phyloP scores from a whole-genome alignment of 2,888 invertebrate species.

The Synanthedon tipuliformis region DNA sequence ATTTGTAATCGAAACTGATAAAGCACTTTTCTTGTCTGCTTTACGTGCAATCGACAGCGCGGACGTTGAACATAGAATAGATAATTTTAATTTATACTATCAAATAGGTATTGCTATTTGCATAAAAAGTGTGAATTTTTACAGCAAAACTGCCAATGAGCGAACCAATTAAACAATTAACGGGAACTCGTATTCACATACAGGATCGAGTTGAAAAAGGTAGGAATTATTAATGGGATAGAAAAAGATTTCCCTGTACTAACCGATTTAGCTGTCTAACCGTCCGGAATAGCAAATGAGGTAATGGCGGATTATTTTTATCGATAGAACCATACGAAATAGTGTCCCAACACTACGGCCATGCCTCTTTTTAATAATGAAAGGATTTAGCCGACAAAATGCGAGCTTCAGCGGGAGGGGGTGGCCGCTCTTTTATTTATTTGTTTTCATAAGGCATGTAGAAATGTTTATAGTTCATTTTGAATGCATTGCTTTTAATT shows the following conservation, averaged over 20 bases:
- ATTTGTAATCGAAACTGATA: too few relatives aligned
- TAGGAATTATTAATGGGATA: constrained; percentile 11
- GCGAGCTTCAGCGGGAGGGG: constrained; percentile 19
- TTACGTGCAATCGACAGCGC: too few relatives aligned
- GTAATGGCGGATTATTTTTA: constrained; percentile 17
- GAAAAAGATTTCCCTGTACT: constrained; percentile 40
- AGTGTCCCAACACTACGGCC: constrained; percentile 31
- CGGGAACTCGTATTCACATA: constrained; percentile 4
- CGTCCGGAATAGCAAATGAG: constrained; percentile 26
- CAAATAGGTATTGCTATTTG: too few relatives aligned
- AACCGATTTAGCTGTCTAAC: constrained; percentile 23
- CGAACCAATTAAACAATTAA: constrained; percentile 25
- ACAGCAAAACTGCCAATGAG: constrained; percentile 1
- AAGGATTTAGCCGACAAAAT: constrained; percentile 56
- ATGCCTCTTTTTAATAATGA: constrained; percentile 63
- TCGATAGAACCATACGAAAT: constrained; percentile 9
- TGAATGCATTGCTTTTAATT: too few relatives aligned
- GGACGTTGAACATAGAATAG: too few relatives aligned
- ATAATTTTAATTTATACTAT: too few relatives aligned
- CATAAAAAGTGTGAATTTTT: too few relatives aligned
- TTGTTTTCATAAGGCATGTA: constrained; percentile 11
- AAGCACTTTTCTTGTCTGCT: too few relatives aligned
- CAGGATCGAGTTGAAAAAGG: constrained; percentile 6
- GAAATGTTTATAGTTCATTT: not conserved
- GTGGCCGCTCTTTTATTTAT: constrained; percentile 13